These are phyloP conservation scores for Macrophya alboannulata DNA, from an alignment of 2,888 invertebrate species.

Conservation along the genomic window DNA sequence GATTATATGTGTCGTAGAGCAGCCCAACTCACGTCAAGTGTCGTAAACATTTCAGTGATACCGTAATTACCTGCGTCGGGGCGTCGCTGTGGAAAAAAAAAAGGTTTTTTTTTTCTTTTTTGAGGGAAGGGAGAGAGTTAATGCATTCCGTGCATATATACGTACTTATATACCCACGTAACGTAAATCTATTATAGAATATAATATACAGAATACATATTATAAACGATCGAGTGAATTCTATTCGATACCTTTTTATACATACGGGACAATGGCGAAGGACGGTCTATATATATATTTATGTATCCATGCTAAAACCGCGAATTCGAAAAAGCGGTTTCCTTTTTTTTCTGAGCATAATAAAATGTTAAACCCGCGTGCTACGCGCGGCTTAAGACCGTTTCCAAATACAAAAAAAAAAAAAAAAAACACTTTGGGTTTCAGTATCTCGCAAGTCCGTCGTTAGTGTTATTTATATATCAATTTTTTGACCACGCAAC, in stretches of 20 bases:
- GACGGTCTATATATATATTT: neutral
- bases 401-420: too few species aligned
- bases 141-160: neutral
- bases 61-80: constrained; percentile 16
- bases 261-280: neutral
- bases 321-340: neutral
- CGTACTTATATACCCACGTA: too few species aligned
- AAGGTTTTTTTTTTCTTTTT: neutral
- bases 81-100: neutral
- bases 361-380: neutral
- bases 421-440: neutral
- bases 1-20: neutral
- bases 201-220: too few species aligned
- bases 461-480: neutral
- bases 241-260: neutral
- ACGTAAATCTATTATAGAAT: neutral
- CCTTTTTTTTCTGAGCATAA: neutral
- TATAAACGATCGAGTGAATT: neutral
- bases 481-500: neutral
- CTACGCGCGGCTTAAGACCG: neutral
- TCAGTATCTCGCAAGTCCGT: neutral
- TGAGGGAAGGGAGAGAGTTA: neutral
- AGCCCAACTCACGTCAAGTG: constrained; percentile 13
- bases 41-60: constrained; percentile 35
- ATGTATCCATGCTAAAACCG: neutral